phyloP scores from a whole-genome alignment of 2,797 vertebrate species.

The Orestias chungarensis region DNA sequence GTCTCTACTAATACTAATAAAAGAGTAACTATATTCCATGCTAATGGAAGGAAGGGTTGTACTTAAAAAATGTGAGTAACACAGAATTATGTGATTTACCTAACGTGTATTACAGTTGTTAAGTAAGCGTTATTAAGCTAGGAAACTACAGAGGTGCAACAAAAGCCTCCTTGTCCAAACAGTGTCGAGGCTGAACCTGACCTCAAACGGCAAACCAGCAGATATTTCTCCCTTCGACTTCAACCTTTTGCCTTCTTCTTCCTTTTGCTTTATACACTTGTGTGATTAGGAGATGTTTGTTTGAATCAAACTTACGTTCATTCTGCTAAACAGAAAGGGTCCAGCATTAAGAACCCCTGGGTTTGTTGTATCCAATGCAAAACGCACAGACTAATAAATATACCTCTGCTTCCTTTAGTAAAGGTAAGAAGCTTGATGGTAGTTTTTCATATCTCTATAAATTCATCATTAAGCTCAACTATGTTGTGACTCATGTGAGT shows the following conservation, averaged over 20 bases:
- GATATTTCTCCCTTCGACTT: neutral
- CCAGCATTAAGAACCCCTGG: neutral
- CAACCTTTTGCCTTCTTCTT: neutral
- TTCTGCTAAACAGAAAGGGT: too few species aligned
- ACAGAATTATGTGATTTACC: neutral
- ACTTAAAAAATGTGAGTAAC: neutral
- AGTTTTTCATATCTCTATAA: neutral
- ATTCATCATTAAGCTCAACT: too few species aligned
- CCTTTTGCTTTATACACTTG: too few species aligned
- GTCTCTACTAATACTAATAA: neutral
- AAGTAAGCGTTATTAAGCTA: neutral
- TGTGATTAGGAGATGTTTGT: neutral
- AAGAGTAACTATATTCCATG: neutral
- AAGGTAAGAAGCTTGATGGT: neutral
- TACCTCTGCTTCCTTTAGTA: neutral
- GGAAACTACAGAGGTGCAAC: neutral
- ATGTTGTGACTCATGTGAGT: too few species aligned
- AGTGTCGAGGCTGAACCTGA: neutral
- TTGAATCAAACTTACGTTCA: too few species aligned
- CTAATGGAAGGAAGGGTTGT: neutral
- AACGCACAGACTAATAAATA: neutral
- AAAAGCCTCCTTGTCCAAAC: neutral
- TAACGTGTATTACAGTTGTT: conserved; percentile 5
- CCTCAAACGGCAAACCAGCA: neutral
- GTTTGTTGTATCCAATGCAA: neutral